Evolutionary conservation across 2,113 vertebrate species (phyloP), one percentile per base, ranked within the genome.

Genomic region (Zonotrichia leucophrys): DNA sequence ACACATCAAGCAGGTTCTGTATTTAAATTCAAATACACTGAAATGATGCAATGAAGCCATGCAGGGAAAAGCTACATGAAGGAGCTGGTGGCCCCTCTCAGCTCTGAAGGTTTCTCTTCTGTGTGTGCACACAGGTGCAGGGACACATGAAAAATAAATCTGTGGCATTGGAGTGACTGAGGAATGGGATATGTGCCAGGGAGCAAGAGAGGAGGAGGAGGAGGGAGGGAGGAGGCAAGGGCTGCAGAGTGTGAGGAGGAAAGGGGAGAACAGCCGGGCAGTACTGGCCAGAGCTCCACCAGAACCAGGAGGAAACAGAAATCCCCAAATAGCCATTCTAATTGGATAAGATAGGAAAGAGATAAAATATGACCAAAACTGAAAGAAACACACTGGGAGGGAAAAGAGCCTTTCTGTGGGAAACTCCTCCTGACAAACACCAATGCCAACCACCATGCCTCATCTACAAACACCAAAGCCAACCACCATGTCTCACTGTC

Each of bases 71-170:
- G 77, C 69, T 60, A 56, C 21, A 7, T 4, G 75, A 46, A 90
- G 81, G 59, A 92, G 72, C 39, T 9, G 9, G 17, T 28, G 23
- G 39, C 62, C 62, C 55, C 79, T 80, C 46, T 46, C 9, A 21
- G 83, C 5, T 7, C 76, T 41, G 83, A 18, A 52, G 81, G 66
- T 33, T 92, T 75, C 28, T 95, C 95, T 96, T 87, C 87, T 89
- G 75, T 87, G 91, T 49, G 0, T 5, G 73, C 39, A 41, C 92
- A 86, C 20, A 3, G 60, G 87, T 41, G 81, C 93, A 82, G 58
- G 83, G 82, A 96, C 93, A 95, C 0, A 24, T 20, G 62, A 91
- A 53, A 47, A 64, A 60, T 37, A 30, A 63, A 59, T 56, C 18
- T 15, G 9, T 3, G 53, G 46, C 33, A 7, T 5, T 6, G 22